Percentiles rank a stretch among this genome's conserved stretches.
These are phyloP conservation scores for Syngnathus rostellatus DNA, from an alignment of 2,797 vertebrate genomes.

Conservation along the genomic window DNA sequence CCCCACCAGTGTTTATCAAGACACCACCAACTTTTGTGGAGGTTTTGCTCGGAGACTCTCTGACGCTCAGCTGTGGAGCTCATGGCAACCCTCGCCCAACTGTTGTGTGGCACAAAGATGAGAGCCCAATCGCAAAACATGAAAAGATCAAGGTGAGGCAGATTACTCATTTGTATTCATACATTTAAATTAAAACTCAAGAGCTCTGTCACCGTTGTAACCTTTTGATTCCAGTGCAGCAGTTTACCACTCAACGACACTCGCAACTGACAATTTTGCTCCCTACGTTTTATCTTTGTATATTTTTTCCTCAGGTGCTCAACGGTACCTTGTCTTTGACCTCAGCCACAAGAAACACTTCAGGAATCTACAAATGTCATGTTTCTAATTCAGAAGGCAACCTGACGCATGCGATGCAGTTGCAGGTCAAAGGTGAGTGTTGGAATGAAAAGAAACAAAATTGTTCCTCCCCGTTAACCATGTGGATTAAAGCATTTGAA, in stretches of 20 bases:
- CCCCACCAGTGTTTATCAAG: constrained; percentile 83
- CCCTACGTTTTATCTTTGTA: constrained; percentile 10
- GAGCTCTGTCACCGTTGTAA: constrained; percentile 4
- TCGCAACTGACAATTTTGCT: constrained; percentile 8
- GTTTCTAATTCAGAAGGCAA: constrained; percentile 87
- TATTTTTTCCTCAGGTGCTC: constrained; percentile 69
- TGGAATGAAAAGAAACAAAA: constrained; percentile 8
- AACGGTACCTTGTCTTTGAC: constrained; percentile 82
- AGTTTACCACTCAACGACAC: background rate
- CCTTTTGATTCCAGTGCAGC: constrained; percentile 9
- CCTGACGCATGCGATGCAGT: constrained; percentile 77
- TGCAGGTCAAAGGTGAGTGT: constrained; percentile 87
- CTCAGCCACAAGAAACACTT: constrained; percentile 69
- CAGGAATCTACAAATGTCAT: constrained; percentile 87
- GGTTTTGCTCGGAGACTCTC: constrained; percentile 71
- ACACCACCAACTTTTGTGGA: constrained; percentile 82
- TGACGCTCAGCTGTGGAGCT: constrained; percentile 82
- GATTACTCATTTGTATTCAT: constrained; percentile 28
- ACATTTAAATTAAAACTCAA: background rate
- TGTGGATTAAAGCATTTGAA: background rate
- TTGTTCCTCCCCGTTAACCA: background rate
- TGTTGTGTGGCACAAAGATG: constrained; percentile 82
- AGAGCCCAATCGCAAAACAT: constrained; percentile 65
- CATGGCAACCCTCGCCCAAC: constrained; percentile 83
- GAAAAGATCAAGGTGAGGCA: constrained; percentile 75